Evolutionary conservation across 2,113 vertebrate genomes (phyloP), one percentile per base, ranked within the genome.

Genomic region (Oncorhynchus mykiss): DNA sequence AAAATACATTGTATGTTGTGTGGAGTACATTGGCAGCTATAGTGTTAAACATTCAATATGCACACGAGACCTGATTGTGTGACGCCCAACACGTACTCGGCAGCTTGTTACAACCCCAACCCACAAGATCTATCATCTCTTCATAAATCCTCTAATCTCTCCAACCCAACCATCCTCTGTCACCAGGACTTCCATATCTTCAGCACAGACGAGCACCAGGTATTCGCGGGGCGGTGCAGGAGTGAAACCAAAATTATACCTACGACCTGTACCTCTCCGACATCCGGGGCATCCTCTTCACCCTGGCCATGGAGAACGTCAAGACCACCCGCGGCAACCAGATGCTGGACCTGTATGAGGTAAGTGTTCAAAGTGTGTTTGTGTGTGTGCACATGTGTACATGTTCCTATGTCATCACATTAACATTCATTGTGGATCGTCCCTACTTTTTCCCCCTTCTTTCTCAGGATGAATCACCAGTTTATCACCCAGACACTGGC

Each of bases 171-270:
- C 75, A 5, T 71, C 80, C 75, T 62, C 60, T 79, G 74, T 73
- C 79, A 74, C 85, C 84, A 99, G 98, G 98, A 99, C 93, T 96
- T 99, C 95, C 98, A 99, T 88, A 99, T 99, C 70, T 96, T 99
- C 90, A 99, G 97, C 81, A 99, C 96, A 0, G 94, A 96, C 80
- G 96, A 97, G 91, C 97, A 97, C 85, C 98, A 99, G 90, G 98
- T 99, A 1, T 99, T 99, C 78, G 95, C 97, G 27, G 27, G 1
- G 98, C 97, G 0, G 97, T 99, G n/a, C 98, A 99, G 72, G 97
- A 99, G 85, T 99, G 98, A 97, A 98, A 99, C 92, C 98, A 99
- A 90, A 99, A 99, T 0, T 97, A 99, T 34, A 99, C 97, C 0
- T 99, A 99, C 77, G 99, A 99, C 82, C 93, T 99, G 81, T 99